Percentiles rank a stretch among this genome's conserved stretches.
Evolutionary conservation across 1,140 invertebrate genomes (phyloP).

Genomic region (Pogonomyrmex barbatus): DNA sequence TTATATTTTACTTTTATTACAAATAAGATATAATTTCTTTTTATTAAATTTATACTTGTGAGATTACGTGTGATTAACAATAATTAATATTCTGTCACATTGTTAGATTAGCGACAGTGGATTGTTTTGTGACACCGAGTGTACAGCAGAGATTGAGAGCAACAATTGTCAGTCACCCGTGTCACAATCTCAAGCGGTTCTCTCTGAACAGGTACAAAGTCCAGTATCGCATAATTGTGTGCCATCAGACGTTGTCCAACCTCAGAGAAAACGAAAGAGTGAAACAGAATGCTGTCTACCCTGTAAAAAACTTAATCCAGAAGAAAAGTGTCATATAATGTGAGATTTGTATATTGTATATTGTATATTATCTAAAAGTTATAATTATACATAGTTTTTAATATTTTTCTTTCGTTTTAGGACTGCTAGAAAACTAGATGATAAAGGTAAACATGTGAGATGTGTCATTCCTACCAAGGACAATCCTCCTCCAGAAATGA

Average conservation of each 20-base stretch:
- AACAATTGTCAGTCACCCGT: slow-evolving; percentile 74
- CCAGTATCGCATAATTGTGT: slow-evolving; percentile 80
- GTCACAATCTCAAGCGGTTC: slow-evolving; percentile 70
- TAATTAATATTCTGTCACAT: neutral
- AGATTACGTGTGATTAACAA: neutral
- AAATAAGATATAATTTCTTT: neutral
- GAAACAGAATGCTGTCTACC: slow-evolving; percentile 83
- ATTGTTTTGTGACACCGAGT: slow-evolving; percentile 80
- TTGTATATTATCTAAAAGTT: neutral
- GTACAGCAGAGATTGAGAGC: slow-evolving; percentile 79
- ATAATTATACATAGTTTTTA: slow-evolving; percentile 31
- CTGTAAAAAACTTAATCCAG: slow-evolving; percentile 83
- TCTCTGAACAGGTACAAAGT: slow-evolving; percentile 78
- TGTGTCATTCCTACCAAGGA: slow-evolving; percentile 91
- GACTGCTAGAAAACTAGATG: slow-evolving; percentile 82
- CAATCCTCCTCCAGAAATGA: slow-evolving; percentile 92
- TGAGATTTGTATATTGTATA: slow-evolving; percentile 57
- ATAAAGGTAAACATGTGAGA: slow-evolving; percentile 85
- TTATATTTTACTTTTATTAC: neutral
- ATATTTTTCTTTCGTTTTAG: slow-evolving; percentile 67
- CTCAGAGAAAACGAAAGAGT: slow-evolving; percentile 84
- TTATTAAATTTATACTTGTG: neutral
- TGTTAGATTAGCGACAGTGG: slow-evolving; percentile 81
- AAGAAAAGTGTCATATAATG: slow-evolving; percentile 79
- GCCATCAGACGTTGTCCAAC: slow-evolving; percentile 80